Conservation (phyloP, 2,797 vertebrate genomes). For the Melanitta fusca region DNA sequence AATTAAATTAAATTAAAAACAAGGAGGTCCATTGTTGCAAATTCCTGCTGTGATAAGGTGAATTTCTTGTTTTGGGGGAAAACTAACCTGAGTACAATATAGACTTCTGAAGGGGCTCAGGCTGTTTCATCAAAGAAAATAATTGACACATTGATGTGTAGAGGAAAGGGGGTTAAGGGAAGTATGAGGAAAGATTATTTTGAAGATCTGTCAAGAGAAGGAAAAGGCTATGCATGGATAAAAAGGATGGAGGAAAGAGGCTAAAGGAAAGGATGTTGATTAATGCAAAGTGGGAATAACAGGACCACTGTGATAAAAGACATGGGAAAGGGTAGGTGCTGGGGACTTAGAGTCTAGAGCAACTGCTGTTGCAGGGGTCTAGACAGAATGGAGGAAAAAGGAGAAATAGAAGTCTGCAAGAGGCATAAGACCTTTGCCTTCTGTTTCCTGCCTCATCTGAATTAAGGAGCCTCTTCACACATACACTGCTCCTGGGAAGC, state of each 20-base stretch:
- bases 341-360: neutral
- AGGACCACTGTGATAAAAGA: neutral
- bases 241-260: neutral
- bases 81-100: neutral
- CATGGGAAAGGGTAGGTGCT: neutral
- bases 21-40: neutral
- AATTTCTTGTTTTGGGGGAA: neutral
- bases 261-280: neutral
- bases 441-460: neutral
- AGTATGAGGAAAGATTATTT: neutral
- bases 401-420: neutral
- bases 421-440: neutral
- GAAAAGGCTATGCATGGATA: neutral
- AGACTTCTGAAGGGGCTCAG: neutral
- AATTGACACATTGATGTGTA: neutral
- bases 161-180: neutral
- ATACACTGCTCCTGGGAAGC: neutral
- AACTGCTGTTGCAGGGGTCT: neutral
- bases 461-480: neutral
- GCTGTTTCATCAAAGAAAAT: neutral
- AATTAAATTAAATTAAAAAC: neutral
- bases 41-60: neutral
- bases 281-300: neutral
- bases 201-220: neutral
- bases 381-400: neutral